A percentile compares a stretch with the other conserved stretches of the same genome.
phyloP scores from a whole-genome alignment of 2,113 vertebrate genomes.

The Morone saxatilis region DNA sequence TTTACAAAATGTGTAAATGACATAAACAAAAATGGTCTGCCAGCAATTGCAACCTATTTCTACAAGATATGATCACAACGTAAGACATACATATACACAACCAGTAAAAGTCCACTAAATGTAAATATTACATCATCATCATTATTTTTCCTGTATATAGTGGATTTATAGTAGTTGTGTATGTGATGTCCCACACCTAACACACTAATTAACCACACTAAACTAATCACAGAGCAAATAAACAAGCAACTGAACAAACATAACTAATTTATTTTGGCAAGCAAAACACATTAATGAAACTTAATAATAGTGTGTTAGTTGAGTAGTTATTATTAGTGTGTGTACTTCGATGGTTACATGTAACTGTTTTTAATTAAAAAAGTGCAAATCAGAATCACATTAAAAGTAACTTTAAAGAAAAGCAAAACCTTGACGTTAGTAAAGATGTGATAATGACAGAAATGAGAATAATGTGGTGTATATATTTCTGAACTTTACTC shows the following conservation, averaged over 20 bases:
- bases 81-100: conserved; percentile 27
- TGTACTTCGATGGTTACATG: neutral
- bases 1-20: conserved; percentile 7
- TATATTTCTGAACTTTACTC: neutral
- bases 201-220: neutral
- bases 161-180: conserved; percentile 28
- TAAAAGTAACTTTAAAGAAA: neutral
- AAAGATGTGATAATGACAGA: neutral
- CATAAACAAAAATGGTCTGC: neutral
- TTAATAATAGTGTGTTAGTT: neutral
- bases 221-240: conserved; percentile 10
- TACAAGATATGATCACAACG: conserved; percentile 12
- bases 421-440: neutral
- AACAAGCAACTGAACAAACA: conserved; percentile 23
- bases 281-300: conserved; percentile 5
- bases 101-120: conserved; percentile 7
- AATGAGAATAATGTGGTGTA: neutral
- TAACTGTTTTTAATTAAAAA: neutral
- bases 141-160: neutral
- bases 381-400: neutral
- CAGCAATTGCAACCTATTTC: neutral
- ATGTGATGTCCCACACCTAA: neutral
- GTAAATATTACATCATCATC: neutral
- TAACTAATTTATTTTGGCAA: neutral
- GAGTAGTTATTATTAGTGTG: neutral